phyloP scores from a whole-genome alignment of 2,113 vertebrate genomes.

The Indicator maculatus region DNA sequence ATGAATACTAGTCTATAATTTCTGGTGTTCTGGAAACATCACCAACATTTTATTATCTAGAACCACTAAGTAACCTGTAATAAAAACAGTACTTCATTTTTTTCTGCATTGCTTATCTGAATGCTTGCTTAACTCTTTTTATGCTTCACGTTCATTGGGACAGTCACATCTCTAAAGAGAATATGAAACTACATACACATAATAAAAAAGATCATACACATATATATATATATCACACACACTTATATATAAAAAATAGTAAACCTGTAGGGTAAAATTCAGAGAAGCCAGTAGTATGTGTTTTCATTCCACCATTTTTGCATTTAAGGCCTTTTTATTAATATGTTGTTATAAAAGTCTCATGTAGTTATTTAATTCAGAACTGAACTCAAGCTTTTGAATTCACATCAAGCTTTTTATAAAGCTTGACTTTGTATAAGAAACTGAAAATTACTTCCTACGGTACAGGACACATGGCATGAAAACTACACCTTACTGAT shows the following conservation, averaged over 20 bases:
- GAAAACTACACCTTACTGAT: background rate
- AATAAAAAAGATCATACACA: background rate
- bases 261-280: background rate
- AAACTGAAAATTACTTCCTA: background rate
- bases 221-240: too few relatives aligned
- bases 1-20: background rate
- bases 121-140: background rate
- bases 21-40: background rate
- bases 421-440: background rate
- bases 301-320: background rate
- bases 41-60: background rate
- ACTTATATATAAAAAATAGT: background rate
- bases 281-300: background rate
- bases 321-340: background rate
- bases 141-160: background rate
- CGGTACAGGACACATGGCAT: background rate
- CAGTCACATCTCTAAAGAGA: background rate
- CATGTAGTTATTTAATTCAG: background rate
- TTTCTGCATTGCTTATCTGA: background rate
- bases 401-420: background rate
- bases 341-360: background rate
- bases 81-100: background rate
- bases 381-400: background rate
- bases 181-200: background rate
- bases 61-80: background rate